These are phyloP conservation scores for Macrophya alboannulata DNA, from an alignment of 2,888 invertebrate genomes.

Conservation along the genomic window DNA sequence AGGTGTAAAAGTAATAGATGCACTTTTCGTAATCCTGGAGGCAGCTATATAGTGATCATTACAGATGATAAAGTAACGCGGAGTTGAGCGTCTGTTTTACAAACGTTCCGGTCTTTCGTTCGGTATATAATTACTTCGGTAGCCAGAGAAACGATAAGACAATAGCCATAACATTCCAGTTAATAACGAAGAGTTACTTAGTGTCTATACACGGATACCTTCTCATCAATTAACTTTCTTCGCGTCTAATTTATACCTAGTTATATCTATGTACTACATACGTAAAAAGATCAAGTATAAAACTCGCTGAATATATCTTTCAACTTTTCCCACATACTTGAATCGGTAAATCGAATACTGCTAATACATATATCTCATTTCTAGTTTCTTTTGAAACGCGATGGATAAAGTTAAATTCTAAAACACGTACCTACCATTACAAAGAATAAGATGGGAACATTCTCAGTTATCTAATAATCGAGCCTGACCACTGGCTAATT, in stretches of 20 bases:
- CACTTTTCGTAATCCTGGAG: constrained; percentile 36
- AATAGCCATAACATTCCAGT: constrained; percentile 27
- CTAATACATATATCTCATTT: neutral
- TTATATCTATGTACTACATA: too few relatives aligned
- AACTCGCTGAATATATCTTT: neutral
- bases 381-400: neutral
- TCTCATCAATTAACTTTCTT: constrained; percentile 53
- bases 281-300: neutral
- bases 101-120: constrained; percentile 46
- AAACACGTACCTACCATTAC: neutral
- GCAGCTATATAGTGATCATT: neutral
- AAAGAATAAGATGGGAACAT: neutral
- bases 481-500: neutral
- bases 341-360: neutral
- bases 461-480: neutral
- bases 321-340: neutral
- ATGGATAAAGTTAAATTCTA: neutral
- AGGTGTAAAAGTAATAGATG: constrained; percentile 22
- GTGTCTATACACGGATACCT: neutral
- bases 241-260: neutral
- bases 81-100: constrained; percentile 11
- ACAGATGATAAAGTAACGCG: constrained; percentile 16
- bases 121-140: constrained; percentile 20
- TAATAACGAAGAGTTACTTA: constrained; percentile 17
- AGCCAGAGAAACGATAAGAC: constrained; percentile 34